These are phyloP conservation scores for Prionailurus bengalensis DNA, from an alignment of 2,113 vertebrate genomes.

Conservation along the genomic window DNA sequence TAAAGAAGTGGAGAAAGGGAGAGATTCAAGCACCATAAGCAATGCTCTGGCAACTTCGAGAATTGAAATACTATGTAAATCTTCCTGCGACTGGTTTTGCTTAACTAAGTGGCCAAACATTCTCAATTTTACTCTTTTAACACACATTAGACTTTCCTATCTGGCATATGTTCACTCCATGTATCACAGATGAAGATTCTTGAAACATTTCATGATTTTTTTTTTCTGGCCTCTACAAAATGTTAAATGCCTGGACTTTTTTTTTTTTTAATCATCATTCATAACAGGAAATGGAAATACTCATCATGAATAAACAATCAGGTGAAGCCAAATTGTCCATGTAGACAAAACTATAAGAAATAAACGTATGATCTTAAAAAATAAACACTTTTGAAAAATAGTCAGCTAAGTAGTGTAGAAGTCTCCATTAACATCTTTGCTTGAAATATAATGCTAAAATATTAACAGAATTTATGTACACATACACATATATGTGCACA, in stretches of 20 bases:
- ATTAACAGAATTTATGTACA: not conserved
- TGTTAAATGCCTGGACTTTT: not conserved
- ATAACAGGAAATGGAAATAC: not conserved
- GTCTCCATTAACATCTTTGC: not conserved
- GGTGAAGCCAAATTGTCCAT: not conserved
- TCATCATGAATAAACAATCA: not conserved
- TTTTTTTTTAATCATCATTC: constrained; percentile 17
- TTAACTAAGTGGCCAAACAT: not conserved
- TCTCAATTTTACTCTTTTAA: not conserved
- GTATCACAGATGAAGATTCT: not conserved
- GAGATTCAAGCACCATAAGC: constrained; percentile 46
- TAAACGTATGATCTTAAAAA: constrained; percentile 5
- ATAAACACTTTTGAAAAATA: constrained; percentile 22
- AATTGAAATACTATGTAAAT: constrained; percentile 22
- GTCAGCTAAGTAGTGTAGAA: not conserved
- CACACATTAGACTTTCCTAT: not conserved
- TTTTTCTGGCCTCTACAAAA: not conserved
- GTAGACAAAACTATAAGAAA: not conserved
- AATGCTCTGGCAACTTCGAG: constrained; percentile 45
- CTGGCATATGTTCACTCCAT: not conserved
- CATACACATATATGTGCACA: not conserved
- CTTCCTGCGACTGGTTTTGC: constrained; percentile 20
- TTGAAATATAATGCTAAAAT: constrained; percentile 44
- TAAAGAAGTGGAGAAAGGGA: constrained; percentile 64
- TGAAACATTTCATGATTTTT: not conserved